Base-by-base conservation (phyloP, 1,140 invertebrate genomes). In the Drosophila pruinosa region DNA sequence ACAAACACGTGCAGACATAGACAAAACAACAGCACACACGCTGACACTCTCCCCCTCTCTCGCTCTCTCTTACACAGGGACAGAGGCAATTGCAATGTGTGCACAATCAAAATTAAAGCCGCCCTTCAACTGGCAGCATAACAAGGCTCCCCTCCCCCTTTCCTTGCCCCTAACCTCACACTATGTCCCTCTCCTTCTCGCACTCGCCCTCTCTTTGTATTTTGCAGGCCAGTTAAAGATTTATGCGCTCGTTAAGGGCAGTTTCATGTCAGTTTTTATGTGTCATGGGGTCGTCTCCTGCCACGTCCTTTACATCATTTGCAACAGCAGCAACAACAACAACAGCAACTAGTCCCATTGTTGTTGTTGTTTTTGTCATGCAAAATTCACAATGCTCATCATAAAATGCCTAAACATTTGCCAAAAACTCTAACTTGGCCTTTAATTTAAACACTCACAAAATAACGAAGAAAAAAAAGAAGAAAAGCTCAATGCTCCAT, bases 161-260 rank as follows among this genome's bases (percentile, higher is more conserved):
- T 10, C 10, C 24, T 12, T 6, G n/a, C n/a, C n/a, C n/a, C n/a
- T n/a, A n/a, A n/a, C n/a, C 21, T n/a, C 34, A 1, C 7, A 14
- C 36, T 26, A 17, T 12, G 14, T 3, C 6, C 6, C 36, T 22
- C 8, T 4, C 39, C 15, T 7, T n/a, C 2, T 45, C 15, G 8
- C 4, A 5, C 14, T n/a, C 6, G 41, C 6, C 4, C 38, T 14
- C 34, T 31, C 17, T 22, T 10, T n/a, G n/a, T n/a, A n/a, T n/a
- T n/a, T 8, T 24, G 19, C 34, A 52, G 75, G 76, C 76, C 81
- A 76, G 80, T 85, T 85, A 85, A 79, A 85, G 80, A 83, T 83
- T 83, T 83, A 83, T 83, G 80, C 76, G 80, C 72, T 85, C 80
- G 80, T 83, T 83, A 83, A 83, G 80, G 80, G 81, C 75, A 83